Base-by-base conservation (phyloP, 2,888 invertebrate genomes). In the Cheilosia variabilis region DNA sequence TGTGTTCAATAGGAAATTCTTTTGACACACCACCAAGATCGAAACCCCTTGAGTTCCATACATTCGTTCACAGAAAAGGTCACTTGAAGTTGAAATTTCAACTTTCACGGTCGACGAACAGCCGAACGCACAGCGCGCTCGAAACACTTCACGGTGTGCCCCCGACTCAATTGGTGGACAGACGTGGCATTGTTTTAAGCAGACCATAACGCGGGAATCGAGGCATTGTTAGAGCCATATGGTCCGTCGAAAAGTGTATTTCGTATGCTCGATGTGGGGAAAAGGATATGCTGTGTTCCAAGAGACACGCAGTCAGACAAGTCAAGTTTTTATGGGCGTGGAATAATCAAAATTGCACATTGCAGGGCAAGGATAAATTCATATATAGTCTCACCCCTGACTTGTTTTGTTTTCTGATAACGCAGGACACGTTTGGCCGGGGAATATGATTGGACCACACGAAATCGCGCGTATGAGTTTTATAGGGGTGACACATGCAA, bases 61-160 rank as follows among this genome's bases (percentile, higher is more conserved):
- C 13, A 37, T 37, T 37, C 37, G 13, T 43, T 9, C 5, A 52
- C 15, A 24, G 24, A 55, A 72, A 77, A 53, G 52, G 60, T 77
- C 68, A 31, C 34, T 71, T 69, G 63, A 65, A 58, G 68, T 65
- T 37, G 41, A 81, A 62, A 72, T 65, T 65, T 24, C 52, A 80
- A 58, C 69, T 71, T 84, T 84, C 84, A 84, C 84, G 84, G 84
- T 84, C 80, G 58, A 63, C 79, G 83, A 79, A 3, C 80, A 72
- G 50, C 45, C 22, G 41, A 52, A 68, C 57, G 69, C 57, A 68
- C 63, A 69, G 22, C 63, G 50, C 77, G 71, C 24, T 57, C 15
- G 24, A 57, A 79, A 81, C 81, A 82, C 82, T 77, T 82, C 83
- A 79, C 75, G 84, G 75, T 84, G 71, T 79, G 84, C 80, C 80